Evolutionary conservation across 2,888 invertebrate genomes (phyloP), one percentile per base, ranked within the genome.

Genomic region (Leptinotarsa peninsularis): DNA sequence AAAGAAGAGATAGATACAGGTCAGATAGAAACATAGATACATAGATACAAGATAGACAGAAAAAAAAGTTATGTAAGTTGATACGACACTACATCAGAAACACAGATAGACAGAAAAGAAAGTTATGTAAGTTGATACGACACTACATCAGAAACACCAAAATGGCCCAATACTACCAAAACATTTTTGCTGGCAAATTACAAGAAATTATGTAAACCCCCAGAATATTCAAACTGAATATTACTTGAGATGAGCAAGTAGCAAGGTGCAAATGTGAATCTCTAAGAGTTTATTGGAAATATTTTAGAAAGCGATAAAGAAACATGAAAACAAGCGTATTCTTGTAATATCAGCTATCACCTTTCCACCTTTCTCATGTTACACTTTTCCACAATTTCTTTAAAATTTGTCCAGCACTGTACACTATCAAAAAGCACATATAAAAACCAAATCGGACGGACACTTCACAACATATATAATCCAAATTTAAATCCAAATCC

Each of bases 401-500:
- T 72, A 68, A 49, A 71, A 73, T 49, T 76, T 75, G 72, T 76
- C 67, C 68, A 67, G 21, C 78, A 80, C 78, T 78, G 70, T 70
- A 76, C 73, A 76, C 69, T 10, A 71, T 17, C 72, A 74, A 71
- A 78, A 80, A 81, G 82, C 82, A 83, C 81, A 81, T 75, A 73
- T 78, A 81, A 68, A 75, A 77, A 75, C 49, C 67, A 73, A 72
- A 60, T 18, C 67, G 75, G 73, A 76, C 66, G 75, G 75, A 81
- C 81, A 81, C 80, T 79, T 77, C 78, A 81, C 81, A 81, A 63
- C 66, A 78, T 43, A 43, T 63, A 75, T 69, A 72, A 75, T 69
- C 33, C 68, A 72, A 72, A 78, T 77, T 73, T 67, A 76, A 78
- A 77, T 85, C 84, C 27, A 21, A 76, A 74, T 74, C 73, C 86